Conservation (phyloP, 2,797 vertebrate genomes). For the Psittacula derbiana region DNA sequence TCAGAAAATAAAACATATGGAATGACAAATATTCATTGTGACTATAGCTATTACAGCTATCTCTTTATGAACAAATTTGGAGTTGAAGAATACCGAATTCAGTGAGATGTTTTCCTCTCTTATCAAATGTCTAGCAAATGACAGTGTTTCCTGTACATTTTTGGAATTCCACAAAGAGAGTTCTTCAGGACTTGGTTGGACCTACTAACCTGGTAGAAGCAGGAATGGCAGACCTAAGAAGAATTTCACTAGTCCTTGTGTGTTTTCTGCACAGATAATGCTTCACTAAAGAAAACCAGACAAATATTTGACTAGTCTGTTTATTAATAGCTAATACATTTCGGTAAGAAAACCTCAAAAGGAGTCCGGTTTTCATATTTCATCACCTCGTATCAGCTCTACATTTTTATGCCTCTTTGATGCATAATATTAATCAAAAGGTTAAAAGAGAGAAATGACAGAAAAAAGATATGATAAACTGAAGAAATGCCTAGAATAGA, state of each 20-base stretch:
- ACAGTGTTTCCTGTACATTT: background rate
- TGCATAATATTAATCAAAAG: background rate
- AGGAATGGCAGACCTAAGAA: background rate
- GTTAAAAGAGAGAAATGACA: background rate
- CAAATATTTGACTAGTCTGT: background rate
- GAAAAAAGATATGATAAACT: background rate
- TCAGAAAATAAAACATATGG: background rate
- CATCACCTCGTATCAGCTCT: background rate
- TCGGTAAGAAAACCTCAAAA: background rate
- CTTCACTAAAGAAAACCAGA: background rate
- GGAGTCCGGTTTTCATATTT: background rate
- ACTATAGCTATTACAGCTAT: background rate
- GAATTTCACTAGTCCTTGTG: background rate
- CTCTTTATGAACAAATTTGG: background rate
- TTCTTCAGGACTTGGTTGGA: background rate
- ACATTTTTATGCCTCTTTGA: background rate
- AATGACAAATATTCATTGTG: background rate
- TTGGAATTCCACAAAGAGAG: background rate
- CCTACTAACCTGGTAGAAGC: background rate
- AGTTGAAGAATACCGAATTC: background rate
- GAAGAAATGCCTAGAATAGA: background rate
- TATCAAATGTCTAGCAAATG: background rate
- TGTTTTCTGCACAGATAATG: background rate
- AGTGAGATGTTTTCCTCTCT: background rate
- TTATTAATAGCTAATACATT: background rate